Percentiles rank a stretch among this genome's conserved stretches.
These are phyloP conservation scores for Penelope pileata DNA, from an alignment of 2,113 vertebrate species.

Conservation along the genomic window DNA sequence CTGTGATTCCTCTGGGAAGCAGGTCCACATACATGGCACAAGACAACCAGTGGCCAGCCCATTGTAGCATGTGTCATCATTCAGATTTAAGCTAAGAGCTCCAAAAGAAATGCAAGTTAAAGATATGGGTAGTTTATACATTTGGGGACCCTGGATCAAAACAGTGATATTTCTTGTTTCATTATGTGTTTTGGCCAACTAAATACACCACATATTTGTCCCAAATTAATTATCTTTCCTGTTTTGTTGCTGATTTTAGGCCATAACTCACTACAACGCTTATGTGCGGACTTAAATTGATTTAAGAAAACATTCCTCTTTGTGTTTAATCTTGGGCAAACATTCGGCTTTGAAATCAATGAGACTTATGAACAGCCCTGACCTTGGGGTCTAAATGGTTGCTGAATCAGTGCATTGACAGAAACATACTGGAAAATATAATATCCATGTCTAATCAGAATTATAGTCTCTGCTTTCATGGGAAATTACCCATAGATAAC, in stretches of 20 bases:
- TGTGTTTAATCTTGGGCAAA: slow-evolving; percentile 36
- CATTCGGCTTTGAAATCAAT: slow-evolving; percentile 35
- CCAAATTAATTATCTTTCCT: neutral
- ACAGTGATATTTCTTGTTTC: neutral
- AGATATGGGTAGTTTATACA: neutral
- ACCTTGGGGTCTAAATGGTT: slow-evolving; percentile 53
- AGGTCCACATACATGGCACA: neutral
- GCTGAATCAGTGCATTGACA: slow-evolving; percentile 54
- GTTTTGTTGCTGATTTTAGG: slow-evolving; percentile 10
- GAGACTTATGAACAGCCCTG: slow-evolving; percentile 22
- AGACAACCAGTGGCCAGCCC: neutral
- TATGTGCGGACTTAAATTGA: slow-evolving; percentile 30
- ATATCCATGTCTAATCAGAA: slow-evolving; percentile 48
- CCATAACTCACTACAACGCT: slow-evolving; percentile 35
- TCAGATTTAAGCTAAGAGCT: neutral
- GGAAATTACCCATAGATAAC: slow-evolving; percentile 44
- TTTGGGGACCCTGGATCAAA: neutral
- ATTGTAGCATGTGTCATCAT: neutral
- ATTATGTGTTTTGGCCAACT: neutral
- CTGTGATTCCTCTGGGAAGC: neutral
- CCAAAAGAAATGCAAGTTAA: neutral
- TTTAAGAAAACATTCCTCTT: slow-evolving; percentile 42
- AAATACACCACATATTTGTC: neutral
- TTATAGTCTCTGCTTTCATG: slow-evolving; percentile 27
- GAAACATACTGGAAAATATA: slow-evolving; percentile 44